Base-by-base conservation (phyloP, 2,888 invertebrate genomes). In the Rotaria macrura region DNA sequence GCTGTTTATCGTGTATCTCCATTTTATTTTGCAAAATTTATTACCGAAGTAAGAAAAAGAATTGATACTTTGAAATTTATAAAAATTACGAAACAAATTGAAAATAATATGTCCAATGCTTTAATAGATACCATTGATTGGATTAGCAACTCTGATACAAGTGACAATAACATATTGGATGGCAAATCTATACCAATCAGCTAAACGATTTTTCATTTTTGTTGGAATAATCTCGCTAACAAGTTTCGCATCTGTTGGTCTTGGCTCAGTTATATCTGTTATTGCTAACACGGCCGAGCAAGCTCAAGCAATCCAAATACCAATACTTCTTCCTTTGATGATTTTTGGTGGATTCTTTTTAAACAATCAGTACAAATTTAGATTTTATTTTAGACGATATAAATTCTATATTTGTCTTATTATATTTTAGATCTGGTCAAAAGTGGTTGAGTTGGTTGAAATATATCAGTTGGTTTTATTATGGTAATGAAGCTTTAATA, bases 341-440 rank as follows among this genome's bases (percentile, higher is more conserved):
- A 92, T 98, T 40, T 97, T 98, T 90, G 97, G 97, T 87, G 97
- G 97, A 83, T 96, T 96, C 92, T 96, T 96, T 91, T 92, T 97
- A 83, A 97, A 97, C 90, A 93, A 94, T 47, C 94, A 94, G 86
- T 86, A 79, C n/a, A 5, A 25, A 29, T 7, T n/a, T n/a, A n/a
- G n/a, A n/a, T n/a, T n/a, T n/a, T n/a, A n/a, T n/a, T n/a, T n/a
- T n/a, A n/a, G n/a, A n/a, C n/a, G n/a, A n/a, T n/a, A n/a, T n/a
- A n/a, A n/a, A n/a, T n/a, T n/a, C n/a, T n/a, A n/a, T n/a, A n/a
- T n/a, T n/a, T n/a, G n/a, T n/a, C n/a, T 65, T 65, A 49, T 57
- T 34, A 65, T 79, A 1, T 43, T 79, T 79, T 43, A 79, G 79
- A n/a, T 79, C 79, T 6, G 43, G 43, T n/a, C 79, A 40, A 43